Evolutionary conservation across 2,888 invertebrate genomes (phyloP).

Genomic region (Pristionchus maxplancki): DNA sequence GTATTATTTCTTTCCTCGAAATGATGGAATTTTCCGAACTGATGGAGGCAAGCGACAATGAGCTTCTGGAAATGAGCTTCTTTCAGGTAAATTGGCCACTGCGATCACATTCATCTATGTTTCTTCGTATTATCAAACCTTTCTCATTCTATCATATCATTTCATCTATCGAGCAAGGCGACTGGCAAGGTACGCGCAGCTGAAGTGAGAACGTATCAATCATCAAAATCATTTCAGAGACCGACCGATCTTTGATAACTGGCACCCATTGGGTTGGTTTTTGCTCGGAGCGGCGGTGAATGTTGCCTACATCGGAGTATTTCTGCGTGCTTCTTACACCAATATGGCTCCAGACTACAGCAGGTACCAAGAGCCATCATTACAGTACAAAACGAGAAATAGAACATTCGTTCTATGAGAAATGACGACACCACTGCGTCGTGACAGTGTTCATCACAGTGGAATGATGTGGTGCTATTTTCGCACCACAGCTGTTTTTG

Average conservation of each 20-base stretch:
- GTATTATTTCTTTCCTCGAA: background rate
- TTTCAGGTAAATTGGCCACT: background rate
- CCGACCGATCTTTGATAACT: background rate
- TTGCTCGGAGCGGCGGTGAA: background rate
- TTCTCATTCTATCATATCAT: background rate
- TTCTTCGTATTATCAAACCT: background rate
- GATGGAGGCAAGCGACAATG: background rate
- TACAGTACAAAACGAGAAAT: too few relatives aligned
- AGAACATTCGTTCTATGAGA: too few relatives aligned
- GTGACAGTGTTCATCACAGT: background rate
- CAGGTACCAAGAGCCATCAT: background rate
- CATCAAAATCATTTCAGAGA: background rate
- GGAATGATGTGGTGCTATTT: background rate
- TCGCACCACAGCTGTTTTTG: background rate
- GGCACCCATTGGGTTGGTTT: background rate
- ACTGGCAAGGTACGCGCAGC: background rate
- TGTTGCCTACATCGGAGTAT: background rate
- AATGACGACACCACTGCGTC: too few relatives aligned
- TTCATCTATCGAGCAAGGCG: background rate
- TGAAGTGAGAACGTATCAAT: background rate
- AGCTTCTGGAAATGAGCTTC: background rate
- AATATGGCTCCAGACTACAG: background rate
- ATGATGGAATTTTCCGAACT: background rate
- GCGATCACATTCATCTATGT: background rate
- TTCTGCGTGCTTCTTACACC: background rate